These are phyloP conservation scores for Oikopleura dioica DNA, from an alignment of 23 tunicate species.

Conservation along the genomic window DNA sequence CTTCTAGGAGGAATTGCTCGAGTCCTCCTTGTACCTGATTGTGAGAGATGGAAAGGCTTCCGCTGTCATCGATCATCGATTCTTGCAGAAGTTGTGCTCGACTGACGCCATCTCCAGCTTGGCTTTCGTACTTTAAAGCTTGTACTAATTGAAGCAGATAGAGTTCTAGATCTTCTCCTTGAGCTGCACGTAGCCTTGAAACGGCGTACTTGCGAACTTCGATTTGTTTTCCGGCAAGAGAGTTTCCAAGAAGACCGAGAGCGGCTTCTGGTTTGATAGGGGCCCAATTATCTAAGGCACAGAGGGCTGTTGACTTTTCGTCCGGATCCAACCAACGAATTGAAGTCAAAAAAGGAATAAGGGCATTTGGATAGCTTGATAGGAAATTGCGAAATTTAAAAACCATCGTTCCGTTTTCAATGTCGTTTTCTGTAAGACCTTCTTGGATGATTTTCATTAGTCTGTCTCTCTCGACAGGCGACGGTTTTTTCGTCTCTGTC, in stretches of 20 bases:
- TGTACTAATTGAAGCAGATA: conserved; percentile 88
- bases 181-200: conserved; percentile 28
- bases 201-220: conserved; percentile 81
- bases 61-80: too few species aligned
- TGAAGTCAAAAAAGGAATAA: conserved; percentile 67
- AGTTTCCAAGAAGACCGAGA: conserved; percentile 15
- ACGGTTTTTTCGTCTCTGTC: conserved; percentile 75
- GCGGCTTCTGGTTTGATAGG: conserved; percentile 71
- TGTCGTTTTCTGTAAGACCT: not conserved
- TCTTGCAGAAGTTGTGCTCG: too few species aligned
- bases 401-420: conserved; percentile 7
- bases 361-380: conserved; percentile 54
- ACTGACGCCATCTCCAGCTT: too few species aligned
- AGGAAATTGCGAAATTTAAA: conserved; percentile 15
- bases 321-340: conserved; percentile 63
- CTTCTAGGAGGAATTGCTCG: not conserved
- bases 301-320: conserved; percentile 44
- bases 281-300: conserved; percentile 58
- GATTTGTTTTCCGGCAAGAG: not conserved
- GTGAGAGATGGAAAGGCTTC: too few species aligned
- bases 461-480: conserved; percentile 21
- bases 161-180: conserved; percentile 51
- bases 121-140: conserved; percentile 75
- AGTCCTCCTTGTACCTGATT: conserved; percentile 10
- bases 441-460: not conserved